phyloP scores from a whole-genome alignment of 2,113 vertebrate genomes.

The Cacatua alba region DNA sequence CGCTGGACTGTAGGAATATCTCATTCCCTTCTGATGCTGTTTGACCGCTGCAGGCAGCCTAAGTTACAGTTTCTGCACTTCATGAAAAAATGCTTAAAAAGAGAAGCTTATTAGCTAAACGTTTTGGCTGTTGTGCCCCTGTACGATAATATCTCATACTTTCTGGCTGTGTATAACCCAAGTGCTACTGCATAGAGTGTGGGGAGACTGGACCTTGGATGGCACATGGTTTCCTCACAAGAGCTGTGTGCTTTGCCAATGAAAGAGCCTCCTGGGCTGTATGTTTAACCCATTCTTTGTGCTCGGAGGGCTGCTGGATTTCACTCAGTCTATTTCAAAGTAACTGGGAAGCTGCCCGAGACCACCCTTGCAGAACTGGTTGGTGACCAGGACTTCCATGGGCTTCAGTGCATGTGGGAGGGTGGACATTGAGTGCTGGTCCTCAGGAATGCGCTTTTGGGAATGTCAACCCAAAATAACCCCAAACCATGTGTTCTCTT shows the following conservation, averaged over 20 bases:
- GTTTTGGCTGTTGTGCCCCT: neutral
- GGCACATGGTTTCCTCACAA: neutral
- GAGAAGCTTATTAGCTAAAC: neutral
- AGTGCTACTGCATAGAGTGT: neutral
- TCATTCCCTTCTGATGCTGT: neutral
- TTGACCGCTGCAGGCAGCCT: neutral
- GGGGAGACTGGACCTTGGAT: neutral
- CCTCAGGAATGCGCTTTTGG: neutral
- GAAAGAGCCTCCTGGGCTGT: neutral
- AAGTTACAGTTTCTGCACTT: neutral
- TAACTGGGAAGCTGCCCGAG: neutral
- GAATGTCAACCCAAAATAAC: neutral
- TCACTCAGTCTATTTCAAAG: neutral
- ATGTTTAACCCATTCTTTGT: neutral
- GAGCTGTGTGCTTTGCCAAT: neutral
- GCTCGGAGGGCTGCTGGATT: neutral
- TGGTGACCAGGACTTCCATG: neutral
- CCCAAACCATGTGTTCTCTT: neutral
- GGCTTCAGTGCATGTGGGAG: neutral
- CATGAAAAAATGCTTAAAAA: neutral
- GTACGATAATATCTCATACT: neutral
- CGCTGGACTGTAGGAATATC: neutral
- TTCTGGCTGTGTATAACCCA: conserved; percentile 6
- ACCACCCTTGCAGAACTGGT: neutral
- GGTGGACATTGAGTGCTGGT: neutral